Conservation (phyloP, 2,888 invertebrate species). For the Ernsta delagoae region DNA sequence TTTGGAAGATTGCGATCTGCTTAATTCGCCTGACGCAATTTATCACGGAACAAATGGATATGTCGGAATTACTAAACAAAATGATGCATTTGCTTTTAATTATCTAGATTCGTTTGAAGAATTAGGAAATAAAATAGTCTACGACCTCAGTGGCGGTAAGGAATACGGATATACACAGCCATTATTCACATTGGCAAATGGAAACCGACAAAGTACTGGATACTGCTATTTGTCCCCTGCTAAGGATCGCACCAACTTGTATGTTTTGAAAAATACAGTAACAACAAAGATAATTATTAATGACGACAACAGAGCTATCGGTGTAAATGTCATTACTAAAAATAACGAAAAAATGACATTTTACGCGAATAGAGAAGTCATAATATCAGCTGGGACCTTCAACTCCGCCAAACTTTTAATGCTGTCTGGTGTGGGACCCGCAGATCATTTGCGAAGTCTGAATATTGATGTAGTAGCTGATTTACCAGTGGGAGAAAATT, state of each 20-base stretch:
- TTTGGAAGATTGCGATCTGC: not conserved
- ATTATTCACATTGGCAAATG: conserved; percentile 12
- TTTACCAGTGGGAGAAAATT: too few relatives aligned
- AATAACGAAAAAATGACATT: conserved; percentile 36
- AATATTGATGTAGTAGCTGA: too few relatives aligned
- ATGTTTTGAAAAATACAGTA: conserved; percentile 44
- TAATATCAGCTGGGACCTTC: conserved; percentile 52
- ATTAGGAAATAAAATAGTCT: not conserved
- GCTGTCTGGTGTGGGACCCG: conserved; percentile 55
- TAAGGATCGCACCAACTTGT: conserved; percentile 43
- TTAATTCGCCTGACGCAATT: not conserved
- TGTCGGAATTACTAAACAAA: not conserved
- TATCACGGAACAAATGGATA: conserved; percentile 1
- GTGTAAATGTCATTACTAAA: conserved; percentile 25
- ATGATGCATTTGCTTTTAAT: not conserved
- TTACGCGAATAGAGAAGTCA: conserved; percentile 49
- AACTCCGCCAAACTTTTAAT: conserved; percentile 54
- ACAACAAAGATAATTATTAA: conserved; percentile 43
- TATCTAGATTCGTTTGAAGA: conserved; percentile 2
- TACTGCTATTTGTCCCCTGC: conserved; percentile 26
- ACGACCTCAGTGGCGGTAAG: conserved; percentile 3
- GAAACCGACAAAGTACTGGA: conserved; percentile 11
- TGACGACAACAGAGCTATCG: conserved; percentile 33
- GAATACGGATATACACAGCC: conserved; percentile 7
- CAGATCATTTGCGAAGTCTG: too few relatives aligned